Evolutionary conservation across 2,888 invertebrate genomes (phyloP).

Genomic region (Eristalis intricaria): DNA sequence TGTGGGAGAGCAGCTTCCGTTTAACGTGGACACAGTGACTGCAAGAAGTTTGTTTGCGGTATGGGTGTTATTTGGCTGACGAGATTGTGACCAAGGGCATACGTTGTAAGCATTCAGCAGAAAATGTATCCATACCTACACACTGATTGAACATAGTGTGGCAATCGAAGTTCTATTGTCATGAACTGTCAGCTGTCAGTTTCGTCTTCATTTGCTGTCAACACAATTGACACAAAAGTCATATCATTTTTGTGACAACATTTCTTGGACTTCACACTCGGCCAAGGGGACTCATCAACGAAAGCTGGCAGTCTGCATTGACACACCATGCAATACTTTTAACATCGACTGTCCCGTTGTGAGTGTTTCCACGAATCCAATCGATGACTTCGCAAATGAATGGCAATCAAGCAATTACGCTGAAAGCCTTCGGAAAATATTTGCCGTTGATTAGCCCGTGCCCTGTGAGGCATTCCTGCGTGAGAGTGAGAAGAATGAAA

Average conservation of each 20-base stretch:
- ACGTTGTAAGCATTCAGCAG: not conserved
- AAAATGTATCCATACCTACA: not conserved
- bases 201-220: too few species aligned
- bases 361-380: not conserved
- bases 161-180: too few species aligned
- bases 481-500: not conserved
- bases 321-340: not conserved
- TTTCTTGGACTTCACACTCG: too few species aligned
- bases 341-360: not conserved
- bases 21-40: not conserved
- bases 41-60: not conserved
- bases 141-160: too few species aligned
- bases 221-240: too few species aligned
- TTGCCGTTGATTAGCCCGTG: constrained; percentile 21
- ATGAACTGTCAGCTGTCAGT: too few species aligned
- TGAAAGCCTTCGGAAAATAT: constrained; percentile 21
- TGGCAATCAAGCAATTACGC: constrained; percentile 26
- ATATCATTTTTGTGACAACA: too few species aligned
- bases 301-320: too few species aligned
- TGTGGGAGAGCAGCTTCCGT: not conserved
- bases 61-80: too few species aligned
- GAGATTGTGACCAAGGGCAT: not conserved
- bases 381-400: constrained; percentile 23
- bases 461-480: not conserved
- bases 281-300: too few species aligned